Conservation (phyloP, 2,888 invertebrate species). For the Thyatira batis region DNA sequence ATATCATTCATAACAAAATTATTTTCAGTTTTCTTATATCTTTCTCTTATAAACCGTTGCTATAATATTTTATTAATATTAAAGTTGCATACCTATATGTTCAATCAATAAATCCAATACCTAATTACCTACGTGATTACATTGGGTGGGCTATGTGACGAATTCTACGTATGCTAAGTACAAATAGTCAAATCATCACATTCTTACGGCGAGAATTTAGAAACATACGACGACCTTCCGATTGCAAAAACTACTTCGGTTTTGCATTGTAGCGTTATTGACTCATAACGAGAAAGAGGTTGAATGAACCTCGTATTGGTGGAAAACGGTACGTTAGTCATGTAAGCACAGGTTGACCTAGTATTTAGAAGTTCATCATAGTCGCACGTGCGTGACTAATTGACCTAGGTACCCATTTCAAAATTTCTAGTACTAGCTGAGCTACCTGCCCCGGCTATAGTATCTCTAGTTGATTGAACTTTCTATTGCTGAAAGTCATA, state of each 20-base stretch:
- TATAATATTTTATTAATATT: too few species aligned
- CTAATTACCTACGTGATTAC: background rate
- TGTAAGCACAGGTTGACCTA: conserved; percentile 22
- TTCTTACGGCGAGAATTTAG: background rate
- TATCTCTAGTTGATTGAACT: too few species aligned
- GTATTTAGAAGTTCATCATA: conserved; percentile 1
- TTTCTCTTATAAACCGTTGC: too few species aligned
- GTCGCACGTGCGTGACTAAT: too few species aligned
- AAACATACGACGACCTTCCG: background rate
- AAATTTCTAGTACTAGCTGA: too few species aligned
- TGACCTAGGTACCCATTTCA: too few species aligned
- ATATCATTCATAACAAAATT: too few species aligned
- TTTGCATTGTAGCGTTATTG: background rate
- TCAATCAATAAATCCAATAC: background rate
- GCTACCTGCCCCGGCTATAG: too few species aligned
- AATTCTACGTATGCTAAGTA: background rate
- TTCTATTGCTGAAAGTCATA: too few species aligned
- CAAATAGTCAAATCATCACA: background rate
- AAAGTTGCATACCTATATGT: too few species aligned
- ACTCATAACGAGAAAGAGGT: conserved; percentile 11
- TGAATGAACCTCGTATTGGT: conserved; percentile 14
- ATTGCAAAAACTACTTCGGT: background rate
- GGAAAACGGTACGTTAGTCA: conserved; percentile 26
- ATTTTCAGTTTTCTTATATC: too few species aligned
- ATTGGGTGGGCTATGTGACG: background rate